Evolutionary conservation across 2,113 vertebrate genomes (phyloP), one percentile per base, ranked within the genome.

Genomic region (Erythrolamprus reginae): DNA sequence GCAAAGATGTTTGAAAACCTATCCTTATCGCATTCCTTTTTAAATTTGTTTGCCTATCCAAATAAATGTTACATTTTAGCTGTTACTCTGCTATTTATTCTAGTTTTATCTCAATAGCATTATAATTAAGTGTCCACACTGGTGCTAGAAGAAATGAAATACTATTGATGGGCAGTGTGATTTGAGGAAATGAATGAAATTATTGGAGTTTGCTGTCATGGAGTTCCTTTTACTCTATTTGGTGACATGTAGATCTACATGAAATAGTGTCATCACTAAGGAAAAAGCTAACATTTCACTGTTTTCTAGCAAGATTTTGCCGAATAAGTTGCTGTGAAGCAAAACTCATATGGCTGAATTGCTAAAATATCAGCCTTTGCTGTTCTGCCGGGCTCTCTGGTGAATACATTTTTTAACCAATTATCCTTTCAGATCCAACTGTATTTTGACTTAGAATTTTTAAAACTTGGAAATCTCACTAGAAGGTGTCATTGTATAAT

Each of bases 141-240:
- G 87, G 48, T 6, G 58, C 42, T 10, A 89, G 15, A 77, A 56
- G 45, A 88, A 91, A 48, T 50, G 28, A 26, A 61, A 55, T 50
- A n/a, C 47, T 55, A 58, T 51, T 50, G 70, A 83, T 82, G 42
- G 52, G 23, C 45, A 53, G 24, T 84, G 10, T 33, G 24, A 50
- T 21, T 2, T 88, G 47, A 70, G 10, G 12, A 89, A 17, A 55
- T 50, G 33, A 0, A 5, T 52, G 19, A 82, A 51, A 70, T 90
- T 90, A 55, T 2, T 0, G 24, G 38, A 0, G 0, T 47, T 19
- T 50, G 21, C 47, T 51, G 3, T 84, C 61, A 0, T 9, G 38
- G 56, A 89, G 45, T 6, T 58, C 28, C 56, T 84, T 90, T 88
- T 93, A 86, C 86, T 88, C 65, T 10, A 42, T 38, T 92, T 92